These are phyloP conservation scores for Mesembrinibis cayennensis DNA, from an alignment of 2,113 vertebrate species.

Conservation along the genomic window DNA sequence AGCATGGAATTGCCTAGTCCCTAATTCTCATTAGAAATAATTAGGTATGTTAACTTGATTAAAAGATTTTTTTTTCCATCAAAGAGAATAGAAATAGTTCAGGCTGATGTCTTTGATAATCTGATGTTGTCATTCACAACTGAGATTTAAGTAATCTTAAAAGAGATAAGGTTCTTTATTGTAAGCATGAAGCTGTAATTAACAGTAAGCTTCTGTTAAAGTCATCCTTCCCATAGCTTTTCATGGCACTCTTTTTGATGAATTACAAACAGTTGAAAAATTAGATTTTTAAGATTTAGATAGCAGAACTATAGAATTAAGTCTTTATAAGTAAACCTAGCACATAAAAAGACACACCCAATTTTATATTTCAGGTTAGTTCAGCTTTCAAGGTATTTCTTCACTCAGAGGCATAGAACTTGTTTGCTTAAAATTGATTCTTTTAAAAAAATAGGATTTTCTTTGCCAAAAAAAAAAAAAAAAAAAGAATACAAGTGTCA, in stretches of 20 bases:
- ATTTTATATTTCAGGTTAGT: neutral
- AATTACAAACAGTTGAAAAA: neutral
- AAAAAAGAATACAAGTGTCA: neutral
- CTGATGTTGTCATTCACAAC: neutral
- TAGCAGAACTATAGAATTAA: neutral
- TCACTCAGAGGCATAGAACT: neutral
- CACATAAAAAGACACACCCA: rapidly evolving
- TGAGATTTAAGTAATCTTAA: neutral
- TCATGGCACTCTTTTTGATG: neutral
- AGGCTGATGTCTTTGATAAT: neutral
- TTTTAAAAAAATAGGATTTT: neutral
- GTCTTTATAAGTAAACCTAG: neutral
- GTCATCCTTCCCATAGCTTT: neutral
- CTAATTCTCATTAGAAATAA: neutral
- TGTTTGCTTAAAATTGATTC: neutral
- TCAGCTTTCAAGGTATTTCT: neutral
- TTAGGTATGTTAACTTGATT: neutral
- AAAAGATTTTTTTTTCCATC: neutral
- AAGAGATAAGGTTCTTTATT: neutral
- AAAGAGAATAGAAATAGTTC: neutral
- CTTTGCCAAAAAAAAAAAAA: neutral
- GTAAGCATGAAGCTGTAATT: neutral
- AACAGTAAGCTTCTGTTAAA: neutral
- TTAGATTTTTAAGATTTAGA: neutral
- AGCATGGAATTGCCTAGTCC: neutral